Evolutionary conservation across 1,140 invertebrate species (phyloP).

Genomic region (Hydropsyche tenuis): DNA sequence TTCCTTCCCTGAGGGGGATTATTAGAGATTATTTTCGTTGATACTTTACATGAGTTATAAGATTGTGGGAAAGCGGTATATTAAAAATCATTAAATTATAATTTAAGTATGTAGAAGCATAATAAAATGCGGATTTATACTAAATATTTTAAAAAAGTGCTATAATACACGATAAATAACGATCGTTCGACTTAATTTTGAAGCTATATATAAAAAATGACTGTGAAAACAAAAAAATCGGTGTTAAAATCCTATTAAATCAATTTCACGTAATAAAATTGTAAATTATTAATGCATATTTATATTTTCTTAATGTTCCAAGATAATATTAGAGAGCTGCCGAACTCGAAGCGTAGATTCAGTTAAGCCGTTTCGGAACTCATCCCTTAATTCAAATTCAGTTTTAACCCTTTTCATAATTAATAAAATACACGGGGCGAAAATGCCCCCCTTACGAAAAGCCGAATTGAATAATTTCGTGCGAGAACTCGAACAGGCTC

Average conservation of each 20-base stretch:
- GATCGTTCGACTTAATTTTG: too few species aligned
- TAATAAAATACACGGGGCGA: constrained; percentile 33
- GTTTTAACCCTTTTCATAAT: constrained; percentile 42
- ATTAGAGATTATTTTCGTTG: constrained; percentile 36
- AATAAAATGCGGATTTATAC: too few species aligned
- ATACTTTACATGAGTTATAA: constrained; percentile 34
- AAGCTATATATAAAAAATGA: too few species aligned
- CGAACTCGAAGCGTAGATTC: constrained; percentile 25
- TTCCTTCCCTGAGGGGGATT: constrained; percentile 27
- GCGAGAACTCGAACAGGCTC: not conserved
- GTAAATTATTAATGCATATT: too few species aligned
- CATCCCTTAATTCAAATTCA: constrained; percentile 33
- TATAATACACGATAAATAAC: too few species aligned
- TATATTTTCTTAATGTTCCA: not conserved
- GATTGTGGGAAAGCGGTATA: not conserved
- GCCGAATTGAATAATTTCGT: constrained; percentile 37
- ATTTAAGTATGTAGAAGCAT: too few species aligned
- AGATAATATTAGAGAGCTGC: constrained; percentile 25
- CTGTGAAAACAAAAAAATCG: too few species aligned
- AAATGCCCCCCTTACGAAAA: constrained; percentile 18
- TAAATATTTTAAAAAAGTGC: too few species aligned
- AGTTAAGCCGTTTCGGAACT: constrained; percentile 27
- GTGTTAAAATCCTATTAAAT: too few species aligned
- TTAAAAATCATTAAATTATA: not conserved
- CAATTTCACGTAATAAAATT: too few species aligned